phyloP scores from a whole-genome alignment of 1,140 invertebrate species.

The Bombus superbus region DNA sequence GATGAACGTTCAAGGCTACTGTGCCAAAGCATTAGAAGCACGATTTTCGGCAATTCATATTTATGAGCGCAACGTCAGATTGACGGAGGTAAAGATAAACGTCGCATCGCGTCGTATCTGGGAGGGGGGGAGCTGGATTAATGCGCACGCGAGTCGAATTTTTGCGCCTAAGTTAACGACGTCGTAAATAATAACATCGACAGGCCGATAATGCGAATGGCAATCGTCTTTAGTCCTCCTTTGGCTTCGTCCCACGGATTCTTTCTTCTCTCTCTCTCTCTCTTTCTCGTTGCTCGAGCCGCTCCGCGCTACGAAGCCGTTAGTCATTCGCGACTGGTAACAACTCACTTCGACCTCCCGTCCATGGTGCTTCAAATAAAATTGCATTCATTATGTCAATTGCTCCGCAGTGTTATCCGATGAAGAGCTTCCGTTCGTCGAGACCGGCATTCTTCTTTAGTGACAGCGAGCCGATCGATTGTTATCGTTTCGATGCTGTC shows the following conservation, averaged over 20 bases:
- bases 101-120: neutral
- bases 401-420: constrained; percentile 59
- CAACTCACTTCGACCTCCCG: constrained; percentile 55
- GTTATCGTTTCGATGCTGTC: constrained; percentile 20
- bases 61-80: constrained; percentile 51
- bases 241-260: constrained; percentile 34
- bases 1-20: constrained; percentile 37
- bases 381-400: constrained; percentile 72
- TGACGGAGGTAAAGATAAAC: constrained; percentile 43
- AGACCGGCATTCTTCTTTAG: constrained; percentile 47
- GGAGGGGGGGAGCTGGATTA: constrained; percentile 20
- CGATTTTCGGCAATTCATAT: constrained; percentile 65
- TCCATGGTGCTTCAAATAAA: constrained; percentile 65
- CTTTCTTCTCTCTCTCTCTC: neutral
- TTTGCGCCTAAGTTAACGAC: constrained; percentile 62
- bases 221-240: constrained; percentile 53
- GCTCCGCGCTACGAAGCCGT: constrained; percentile 41
- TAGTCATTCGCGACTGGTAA: constrained; percentile 60
- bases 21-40: neutral
- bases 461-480: constrained; percentile 38
- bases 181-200: constrained; percentile 71
- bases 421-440: constrained; percentile 57
- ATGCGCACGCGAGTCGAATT: constrained; percentile 35
- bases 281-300: constrained; percentile 30
- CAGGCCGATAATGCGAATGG: constrained; percentile 63